A percentile compares a stretch with the other conserved stretches of the same genome.
Conservation (phyloP, 2,797 vertebrate genomes). For the Sebastolobus altivelis region DNA sequence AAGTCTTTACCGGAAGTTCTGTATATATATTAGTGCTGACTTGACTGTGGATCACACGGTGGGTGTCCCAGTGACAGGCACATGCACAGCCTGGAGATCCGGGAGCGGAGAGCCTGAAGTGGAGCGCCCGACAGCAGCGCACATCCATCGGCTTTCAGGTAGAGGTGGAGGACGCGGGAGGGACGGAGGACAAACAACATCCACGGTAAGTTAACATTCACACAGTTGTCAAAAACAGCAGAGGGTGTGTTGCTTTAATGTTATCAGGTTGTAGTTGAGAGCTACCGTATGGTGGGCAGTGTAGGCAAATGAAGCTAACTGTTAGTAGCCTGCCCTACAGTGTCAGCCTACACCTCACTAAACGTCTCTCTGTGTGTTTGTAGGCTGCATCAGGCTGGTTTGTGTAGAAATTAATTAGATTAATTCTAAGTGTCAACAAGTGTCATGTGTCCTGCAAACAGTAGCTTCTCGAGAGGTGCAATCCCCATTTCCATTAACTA, state of each 20-base stretch:
- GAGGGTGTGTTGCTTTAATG: not conserved
- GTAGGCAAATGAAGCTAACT: conserved; percentile 4
- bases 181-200: conserved; percentile 7
- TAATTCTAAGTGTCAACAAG: conserved; percentile 36
- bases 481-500: not conserved
- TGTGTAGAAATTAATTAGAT: not conserved
- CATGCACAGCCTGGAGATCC: conserved; percentile 57
- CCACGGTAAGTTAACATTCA: conserved; percentile 28
- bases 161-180: conserved; percentile 1
- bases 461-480: not conserved
- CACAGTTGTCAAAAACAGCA: accelerated
- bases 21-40: accelerated
- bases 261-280: not conserved
- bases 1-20: conserved; percentile 32
- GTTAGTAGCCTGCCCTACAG: not conserved
- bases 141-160: conserved; percentile 26
- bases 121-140: conserved; percentile 39
- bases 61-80: conserved; percentile 43
- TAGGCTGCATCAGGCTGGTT: not conserved
- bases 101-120: conserved; percentile 42
- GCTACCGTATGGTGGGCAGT: conserved; percentile 35
- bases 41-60: not conserved
- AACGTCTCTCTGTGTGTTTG: conserved; percentile 1
- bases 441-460: conserved; percentile 9
- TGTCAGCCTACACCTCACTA: not conserved